Conservation (phyloP, 2,888 invertebrate species). For the Ophion obscuratus region DNA sequence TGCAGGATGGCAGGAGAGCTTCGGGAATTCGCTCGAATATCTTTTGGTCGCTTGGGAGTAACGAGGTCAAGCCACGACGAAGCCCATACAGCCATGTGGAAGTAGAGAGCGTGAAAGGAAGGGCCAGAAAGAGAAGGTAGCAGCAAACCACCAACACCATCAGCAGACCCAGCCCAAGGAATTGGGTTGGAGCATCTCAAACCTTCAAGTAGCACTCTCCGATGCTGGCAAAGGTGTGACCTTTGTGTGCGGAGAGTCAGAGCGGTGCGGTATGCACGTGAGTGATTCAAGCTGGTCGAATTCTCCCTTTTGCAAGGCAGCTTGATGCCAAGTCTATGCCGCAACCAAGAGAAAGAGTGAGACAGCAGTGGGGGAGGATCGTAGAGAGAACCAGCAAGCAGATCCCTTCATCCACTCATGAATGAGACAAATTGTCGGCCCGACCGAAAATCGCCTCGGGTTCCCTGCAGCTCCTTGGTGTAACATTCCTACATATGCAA, state of each 20-base stretch:
- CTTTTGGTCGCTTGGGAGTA: slow-evolving; percentile 58
- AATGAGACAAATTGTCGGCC: slow-evolving; percentile 66
- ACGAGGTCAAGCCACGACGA: slow-evolving; percentile 58
- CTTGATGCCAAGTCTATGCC: neutral
- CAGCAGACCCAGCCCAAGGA: slow-evolving; percentile 25
- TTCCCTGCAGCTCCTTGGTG: slow-evolving; percentile 37
- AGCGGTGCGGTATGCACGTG: slow-evolving; percentile 34
- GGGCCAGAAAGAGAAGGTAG: neutral
- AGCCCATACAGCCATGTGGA: neutral
- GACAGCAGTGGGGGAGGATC: neutral
- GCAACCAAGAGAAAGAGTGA: slow-evolving; percentile 9
- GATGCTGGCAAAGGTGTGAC: slow-evolving; percentile 6
- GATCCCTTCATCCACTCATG: slow-evolving; percentile 64
- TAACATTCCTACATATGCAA: slow-evolving; percentile 39
- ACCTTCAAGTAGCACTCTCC: slow-evolving; percentile 39
- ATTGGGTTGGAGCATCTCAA: slow-evolving; percentile 45
- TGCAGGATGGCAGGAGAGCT: slow-evolving; percentile 15
- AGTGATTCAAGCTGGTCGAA: slow-evolving; percentile 39
- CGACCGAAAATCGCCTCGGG: slow-evolving; percentile 27
- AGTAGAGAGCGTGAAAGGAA: slow-evolving; percentile 8
- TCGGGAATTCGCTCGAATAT: slow-evolving; percentile 61
- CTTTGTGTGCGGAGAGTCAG: slow-evolving; percentile 30
- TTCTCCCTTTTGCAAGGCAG: slow-evolving; percentile 31
- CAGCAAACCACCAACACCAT: slow-evolving; percentile 27
- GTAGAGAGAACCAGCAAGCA: slow-evolving; percentile 6